Evolutionary conservation across 2,888 invertebrate genomes (phyloP), one percentile per base, ranked within the genome.

Genomic region (Acronicta psi): DNA sequence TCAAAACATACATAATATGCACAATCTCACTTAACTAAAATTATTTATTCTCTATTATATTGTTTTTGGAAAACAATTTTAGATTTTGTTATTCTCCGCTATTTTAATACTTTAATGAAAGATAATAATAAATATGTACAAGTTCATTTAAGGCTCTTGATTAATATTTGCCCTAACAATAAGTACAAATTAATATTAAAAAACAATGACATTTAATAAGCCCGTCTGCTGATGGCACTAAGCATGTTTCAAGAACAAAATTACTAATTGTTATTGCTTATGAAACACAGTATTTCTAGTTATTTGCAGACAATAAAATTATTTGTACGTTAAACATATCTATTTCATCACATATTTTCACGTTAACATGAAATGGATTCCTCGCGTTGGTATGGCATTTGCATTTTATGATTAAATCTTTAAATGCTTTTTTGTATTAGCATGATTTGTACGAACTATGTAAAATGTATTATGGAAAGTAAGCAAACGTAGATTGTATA

Each of bases 1-100:
- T 92, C 91, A 93, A 93, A 93, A 93, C 93, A 92, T 91, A 93
- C 93, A 92, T 91, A 92, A 91, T 93, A 93, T 93, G 92, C 93
- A 93, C 93, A 91, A 93, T 94, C 93, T 93, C 92, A 84, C 93
- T 88, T 93, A 93, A 87, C 88, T 91, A 91, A 84, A 78, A 77
- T 80, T 81, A 85, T 86, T 86, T 86, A 89, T 85, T 85, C 79
- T 86, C 84, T 88, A 87, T 86, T 87, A 73, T 72, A 79, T 89
- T 92, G 90, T 90, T 93, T 93, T 93, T 90, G 89, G 85, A 92
- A 93, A 93, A 93, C 89, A 90, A 90, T 87, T 88, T 77, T 87
- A 87, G 87, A 90, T 85, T 89, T 87, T 86, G 83, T 89, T 88
- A 84, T 84, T 87, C 84, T 86, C 81, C 78, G 56, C 83, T 77